phyloP scores from a whole-genome alignment of 2,888 invertebrate genomes.

The Tipula confusa region DNA sequence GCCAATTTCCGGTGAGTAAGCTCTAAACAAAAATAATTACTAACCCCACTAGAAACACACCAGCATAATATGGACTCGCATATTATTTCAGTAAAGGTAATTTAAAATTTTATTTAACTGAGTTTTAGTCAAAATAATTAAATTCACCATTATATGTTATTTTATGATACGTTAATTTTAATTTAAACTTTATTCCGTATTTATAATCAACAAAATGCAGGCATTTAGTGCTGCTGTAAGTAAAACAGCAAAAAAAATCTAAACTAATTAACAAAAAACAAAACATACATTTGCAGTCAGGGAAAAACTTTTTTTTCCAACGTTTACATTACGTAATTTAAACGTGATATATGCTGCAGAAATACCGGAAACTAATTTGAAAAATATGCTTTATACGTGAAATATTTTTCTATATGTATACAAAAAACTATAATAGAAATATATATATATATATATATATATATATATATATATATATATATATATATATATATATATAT shows the following conservation, averaged over 20 bases:
- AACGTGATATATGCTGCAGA: background rate
- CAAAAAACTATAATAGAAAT: background rate
- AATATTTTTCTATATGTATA: background rate
- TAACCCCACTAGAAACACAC: background rate
- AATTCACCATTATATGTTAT: background rate
- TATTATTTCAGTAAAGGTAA: background rate
- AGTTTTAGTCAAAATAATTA: background rate
- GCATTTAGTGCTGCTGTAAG: background rate
- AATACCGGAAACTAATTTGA: constrained; percentile 20
- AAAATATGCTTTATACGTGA: constrained; percentile 20
- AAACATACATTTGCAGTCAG: background rate
- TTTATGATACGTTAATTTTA: background rate
- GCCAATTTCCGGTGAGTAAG: too few relatives aligned
- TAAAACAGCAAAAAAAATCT: background rate
- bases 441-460: background rate
- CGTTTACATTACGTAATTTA: background rate
- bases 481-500: too few relatives aligned
- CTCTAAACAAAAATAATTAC: too few relatives aligned
- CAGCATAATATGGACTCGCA: too few relatives aligned
- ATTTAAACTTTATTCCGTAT: constrained; percentile 3
- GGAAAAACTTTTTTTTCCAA: background rate
- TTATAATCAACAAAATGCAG: constrained; percentile 3
- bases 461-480: too few relatives aligned
- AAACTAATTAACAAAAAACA: background rate
- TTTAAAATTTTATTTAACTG: background rate